These are phyloP conservation scores for Oscheius myriophilus DNA, from an alignment of 2,888 invertebrate species.

Conservation along the genomic window DNA sequence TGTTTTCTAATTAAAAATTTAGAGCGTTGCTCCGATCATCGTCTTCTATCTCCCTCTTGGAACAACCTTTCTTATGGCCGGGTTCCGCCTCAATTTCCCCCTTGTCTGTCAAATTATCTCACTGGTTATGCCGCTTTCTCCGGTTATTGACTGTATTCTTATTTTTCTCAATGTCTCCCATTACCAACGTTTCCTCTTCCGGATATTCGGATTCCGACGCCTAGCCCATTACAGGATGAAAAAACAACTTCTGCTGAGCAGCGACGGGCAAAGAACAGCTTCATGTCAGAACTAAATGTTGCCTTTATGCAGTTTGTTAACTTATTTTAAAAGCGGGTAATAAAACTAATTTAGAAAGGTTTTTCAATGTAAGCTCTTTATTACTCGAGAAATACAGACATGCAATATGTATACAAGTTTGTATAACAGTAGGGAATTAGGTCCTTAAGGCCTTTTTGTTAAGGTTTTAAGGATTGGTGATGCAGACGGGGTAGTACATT, in stretches of 20 bases:
- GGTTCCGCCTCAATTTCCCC: neutral
- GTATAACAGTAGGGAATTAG: too few relatives aligned
- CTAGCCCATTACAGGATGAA: constrained; percentile 10
- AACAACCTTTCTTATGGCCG: neutral
- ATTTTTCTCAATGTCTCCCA: constrained; percentile 15
- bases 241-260: neutral
- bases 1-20: neutral
- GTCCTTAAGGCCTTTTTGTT: too few relatives aligned
- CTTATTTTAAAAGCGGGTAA: too few relatives aligned
- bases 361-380: too few relatives aligned
- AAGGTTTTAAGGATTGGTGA: too few relatives aligned
- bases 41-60: constrained; percentile 11
- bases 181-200: constrained; percentile 7
- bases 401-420: too few relatives aligned
- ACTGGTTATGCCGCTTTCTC: neutral
- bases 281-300: too few relatives aligned
- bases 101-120: constrained; percentile 7
- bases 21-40: constrained; percentile 2
- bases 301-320: too few relatives aligned
- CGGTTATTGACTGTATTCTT: constrained; percentile 4
- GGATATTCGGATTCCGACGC: constrained; percentile 3
- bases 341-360: too few relatives aligned
- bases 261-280: too few relatives aligned
- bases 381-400: too few relatives aligned
- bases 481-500: too few relatives aligned